Evolutionary conservation across 2,797 vertebrate genomes (phyloP).

Genomic region (Artibeus jamaicensis): DNA sequence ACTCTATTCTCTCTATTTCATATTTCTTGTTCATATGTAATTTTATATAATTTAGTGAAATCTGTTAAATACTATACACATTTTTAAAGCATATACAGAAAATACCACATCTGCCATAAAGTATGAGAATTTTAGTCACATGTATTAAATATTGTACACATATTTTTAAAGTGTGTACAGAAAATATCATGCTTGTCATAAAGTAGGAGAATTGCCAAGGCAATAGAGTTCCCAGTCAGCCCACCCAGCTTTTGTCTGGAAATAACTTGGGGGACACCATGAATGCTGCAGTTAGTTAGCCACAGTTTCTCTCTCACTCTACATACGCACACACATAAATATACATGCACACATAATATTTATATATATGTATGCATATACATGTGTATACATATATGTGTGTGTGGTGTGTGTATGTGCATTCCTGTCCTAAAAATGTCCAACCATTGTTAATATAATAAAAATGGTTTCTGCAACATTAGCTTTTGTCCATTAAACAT

Average conservation of each 20-base stretch:
- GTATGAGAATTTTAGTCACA: background rate
- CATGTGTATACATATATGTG: too few relatives aligned
- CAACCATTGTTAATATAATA: too few relatives aligned
- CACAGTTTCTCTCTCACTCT: too few relatives aligned
- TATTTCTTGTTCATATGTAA: background rate
- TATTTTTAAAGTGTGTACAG: background rate
- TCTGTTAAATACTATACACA: background rate
- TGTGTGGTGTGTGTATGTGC: too few relatives aligned
- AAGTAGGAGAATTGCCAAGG: background rate
- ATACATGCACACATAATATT: too few relatives aligned
- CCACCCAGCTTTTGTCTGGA: background rate
- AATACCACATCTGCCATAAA: background rate
- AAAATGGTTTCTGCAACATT: background rate
- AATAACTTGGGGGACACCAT: rapidly evolving
- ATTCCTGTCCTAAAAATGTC: too few relatives aligned
- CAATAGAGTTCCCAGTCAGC: background rate
- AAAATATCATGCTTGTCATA: background rate
- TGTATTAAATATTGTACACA: background rate
- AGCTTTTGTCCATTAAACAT: background rate
- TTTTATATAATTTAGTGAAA: background rate
- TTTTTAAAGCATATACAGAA: background rate
- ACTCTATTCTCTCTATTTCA: background rate
- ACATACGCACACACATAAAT: too few relatives aligned
- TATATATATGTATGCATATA: too few relatives aligned
- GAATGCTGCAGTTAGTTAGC: background rate